Conservation (phyloP, 2,888 invertebrate genomes). For the Oegoconia quadripuncta region DNA sequence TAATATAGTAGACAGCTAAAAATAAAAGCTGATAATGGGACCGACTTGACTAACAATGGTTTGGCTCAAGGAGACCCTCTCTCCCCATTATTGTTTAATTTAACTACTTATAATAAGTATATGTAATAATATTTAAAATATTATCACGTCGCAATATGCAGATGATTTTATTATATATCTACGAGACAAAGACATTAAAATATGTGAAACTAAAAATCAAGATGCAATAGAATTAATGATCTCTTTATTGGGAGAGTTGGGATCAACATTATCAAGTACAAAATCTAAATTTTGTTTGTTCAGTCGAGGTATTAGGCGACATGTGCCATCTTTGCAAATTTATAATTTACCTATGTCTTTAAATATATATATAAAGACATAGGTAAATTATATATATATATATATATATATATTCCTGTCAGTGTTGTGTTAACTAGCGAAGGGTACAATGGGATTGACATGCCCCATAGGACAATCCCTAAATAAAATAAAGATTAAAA, state of each 20-base stretch:
- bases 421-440: too few relatives aligned
- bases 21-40: not conserved
- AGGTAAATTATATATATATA: too few relatives aligned
- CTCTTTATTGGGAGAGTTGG: not conserved
- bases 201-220: not conserved
- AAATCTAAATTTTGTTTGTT: conserved; percentile 1
- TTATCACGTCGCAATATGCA: not conserved
- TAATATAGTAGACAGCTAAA: not conserved
- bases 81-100: not conserved
- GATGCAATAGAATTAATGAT: not conserved
- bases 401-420: too few relatives aligned
- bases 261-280: not conserved
- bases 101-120: not conserved
- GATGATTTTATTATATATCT: not conserved
- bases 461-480: too few relatives aligned
- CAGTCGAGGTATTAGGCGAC: not conserved
- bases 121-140: not conserved
- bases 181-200: not conserved
- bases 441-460: too few relatives aligned
- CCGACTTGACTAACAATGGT: not conserved
- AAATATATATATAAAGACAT: too few relatives aligned
- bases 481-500: too few relatives aligned
- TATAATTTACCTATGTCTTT: not conserved
- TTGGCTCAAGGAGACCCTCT: too few relatives aligned
- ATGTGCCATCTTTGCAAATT: conserved; percentile 13